Conservation (phyloP, 2,113 vertebrate genomes). For the Pristiophorus japonicus region DNA sequence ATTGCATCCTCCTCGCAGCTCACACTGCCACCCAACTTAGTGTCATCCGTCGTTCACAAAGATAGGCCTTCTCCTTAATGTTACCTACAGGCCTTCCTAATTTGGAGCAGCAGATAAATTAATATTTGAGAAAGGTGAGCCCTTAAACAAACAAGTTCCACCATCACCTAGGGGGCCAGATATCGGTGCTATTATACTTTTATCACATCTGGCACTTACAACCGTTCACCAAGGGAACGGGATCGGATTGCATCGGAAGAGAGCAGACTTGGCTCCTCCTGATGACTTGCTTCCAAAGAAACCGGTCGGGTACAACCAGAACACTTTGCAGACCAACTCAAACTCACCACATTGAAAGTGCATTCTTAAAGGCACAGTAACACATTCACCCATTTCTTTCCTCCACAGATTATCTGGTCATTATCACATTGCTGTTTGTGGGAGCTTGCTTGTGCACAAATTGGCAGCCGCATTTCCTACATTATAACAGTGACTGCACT, state of each 20-base stretch:
- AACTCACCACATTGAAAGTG: background rate
- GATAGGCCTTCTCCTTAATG: background rate
- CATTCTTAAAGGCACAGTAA: background rate
- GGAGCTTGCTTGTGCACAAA: too few relatives aligned
- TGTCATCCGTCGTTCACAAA: too few relatives aligned
- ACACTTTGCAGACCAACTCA: too few relatives aligned
- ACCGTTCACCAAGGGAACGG: background rate
- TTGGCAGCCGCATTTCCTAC: too few relatives aligned
- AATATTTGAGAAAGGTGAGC: background rate
- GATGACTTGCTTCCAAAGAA: background rate
- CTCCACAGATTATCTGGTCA: too few relatives aligned
- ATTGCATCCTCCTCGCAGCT: too few relatives aligned
- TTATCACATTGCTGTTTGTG: too few relatives aligned
- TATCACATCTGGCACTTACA: background rate
- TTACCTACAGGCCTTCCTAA: background rate
- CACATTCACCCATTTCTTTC: background rate
- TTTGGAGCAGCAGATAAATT: background rate
- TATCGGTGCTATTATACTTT: background rate
- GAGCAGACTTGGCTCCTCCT: background rate
- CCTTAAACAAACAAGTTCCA: background rate
- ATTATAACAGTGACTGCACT: too few relatives aligned
- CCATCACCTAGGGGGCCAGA: background rate
- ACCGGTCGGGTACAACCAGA: background rate
- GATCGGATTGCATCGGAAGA: background rate
- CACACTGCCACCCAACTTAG: too few relatives aligned